Conservation (phyloP, 2,113 vertebrate species). For the Mohoua ochrocephala region DNA sequence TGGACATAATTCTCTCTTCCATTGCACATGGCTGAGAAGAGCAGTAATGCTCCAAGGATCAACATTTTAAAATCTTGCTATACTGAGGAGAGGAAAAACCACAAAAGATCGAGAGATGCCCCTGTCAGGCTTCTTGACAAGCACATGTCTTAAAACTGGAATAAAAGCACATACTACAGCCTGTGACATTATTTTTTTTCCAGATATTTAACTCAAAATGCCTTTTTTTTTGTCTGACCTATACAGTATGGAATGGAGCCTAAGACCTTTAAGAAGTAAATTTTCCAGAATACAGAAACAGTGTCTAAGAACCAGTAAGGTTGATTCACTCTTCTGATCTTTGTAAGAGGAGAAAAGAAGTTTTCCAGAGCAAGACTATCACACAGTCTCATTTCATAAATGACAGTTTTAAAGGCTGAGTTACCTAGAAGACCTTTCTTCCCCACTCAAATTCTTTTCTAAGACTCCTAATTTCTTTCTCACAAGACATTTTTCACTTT, state of each 20-base stretch:
- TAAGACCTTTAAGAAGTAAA: neutral
- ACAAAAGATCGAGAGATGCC: neutral
- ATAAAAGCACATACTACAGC: neutral
- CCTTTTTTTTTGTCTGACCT: neutral
- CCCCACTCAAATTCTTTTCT: neutral
- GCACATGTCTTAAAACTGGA: neutral
- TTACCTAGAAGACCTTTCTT: neutral
- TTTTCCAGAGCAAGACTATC: neutral
- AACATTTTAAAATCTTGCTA: neutral
- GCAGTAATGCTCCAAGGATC: neutral
- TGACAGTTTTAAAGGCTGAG: neutral
- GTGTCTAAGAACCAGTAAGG: neutral
- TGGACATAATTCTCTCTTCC: neutral
- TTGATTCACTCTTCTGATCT: neutral
- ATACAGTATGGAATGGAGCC: neutral
- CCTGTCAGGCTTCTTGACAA: neutral
- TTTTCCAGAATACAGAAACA: neutral
- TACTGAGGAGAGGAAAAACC: neutral
- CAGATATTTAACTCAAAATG: neutral
- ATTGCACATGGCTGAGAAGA: neutral
- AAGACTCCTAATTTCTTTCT: neutral
- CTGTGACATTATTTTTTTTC: neutral
- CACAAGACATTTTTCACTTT: neutral
- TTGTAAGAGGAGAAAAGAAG: neutral
- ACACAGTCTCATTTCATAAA: neutral